A percentile compares a stretch with the other conserved stretches of the same genome.
These are phyloP conservation scores for Python bivittatus DNA, from an alignment of 2,113 vertebrate genomes.

Conservation along the genomic window DNA sequence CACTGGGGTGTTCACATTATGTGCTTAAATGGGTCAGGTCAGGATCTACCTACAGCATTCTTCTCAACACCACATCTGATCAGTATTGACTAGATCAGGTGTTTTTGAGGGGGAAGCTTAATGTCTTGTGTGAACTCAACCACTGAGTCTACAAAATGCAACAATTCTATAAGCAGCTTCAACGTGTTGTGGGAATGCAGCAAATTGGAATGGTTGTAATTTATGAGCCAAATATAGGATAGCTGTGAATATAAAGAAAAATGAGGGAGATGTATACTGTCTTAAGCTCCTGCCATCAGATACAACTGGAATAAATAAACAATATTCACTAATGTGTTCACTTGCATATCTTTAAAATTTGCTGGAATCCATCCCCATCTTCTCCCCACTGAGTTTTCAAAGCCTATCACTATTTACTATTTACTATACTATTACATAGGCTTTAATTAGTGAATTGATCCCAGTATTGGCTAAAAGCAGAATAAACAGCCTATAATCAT, in stretches of 20 bases:
- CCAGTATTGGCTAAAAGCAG: neutral
- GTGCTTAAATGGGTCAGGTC: too few species aligned
- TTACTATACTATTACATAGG: neutral
- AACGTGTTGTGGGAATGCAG: rapidly evolving
- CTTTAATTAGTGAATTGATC: neutral
- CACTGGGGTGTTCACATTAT: too few species aligned
- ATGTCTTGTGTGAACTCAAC: too few species aligned
- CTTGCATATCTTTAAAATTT: neutral
- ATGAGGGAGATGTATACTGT: neutral
- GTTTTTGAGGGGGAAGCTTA: too few species aligned
- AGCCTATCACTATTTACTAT: neutral
- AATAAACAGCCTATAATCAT: neutral
- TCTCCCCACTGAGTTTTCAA: neutral
- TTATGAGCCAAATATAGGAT: neutral
- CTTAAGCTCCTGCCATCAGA: neutral
- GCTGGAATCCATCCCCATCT: neutral
- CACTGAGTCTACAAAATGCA: neutral
- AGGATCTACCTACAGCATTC: too few species aligned
- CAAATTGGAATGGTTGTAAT: neutral
- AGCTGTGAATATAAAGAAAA: neutral
- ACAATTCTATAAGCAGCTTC: neutral
- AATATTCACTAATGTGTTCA: neutral
- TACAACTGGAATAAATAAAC: neutral
- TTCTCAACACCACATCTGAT: too few species aligned
- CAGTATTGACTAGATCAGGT: too few species aligned